Conservation (phyloP, 2,888 invertebrate species). For the Ophonus ardosiacus region DNA sequence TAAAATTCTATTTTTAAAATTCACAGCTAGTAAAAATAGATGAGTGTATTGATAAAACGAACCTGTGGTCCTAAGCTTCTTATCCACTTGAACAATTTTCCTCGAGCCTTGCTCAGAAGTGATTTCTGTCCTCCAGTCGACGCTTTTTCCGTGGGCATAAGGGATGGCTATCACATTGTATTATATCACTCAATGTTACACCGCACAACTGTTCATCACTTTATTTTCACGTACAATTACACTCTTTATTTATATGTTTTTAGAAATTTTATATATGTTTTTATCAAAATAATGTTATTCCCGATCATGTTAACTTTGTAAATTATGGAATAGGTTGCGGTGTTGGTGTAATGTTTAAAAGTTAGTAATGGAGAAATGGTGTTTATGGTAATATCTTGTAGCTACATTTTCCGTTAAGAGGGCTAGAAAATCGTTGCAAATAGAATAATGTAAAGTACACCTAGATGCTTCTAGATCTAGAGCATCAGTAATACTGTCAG, state of each 20-base stretch:
- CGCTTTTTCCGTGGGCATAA: conserved; percentile 71
- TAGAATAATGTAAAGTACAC: too few relatives aligned
- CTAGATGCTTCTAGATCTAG: too few relatives aligned
- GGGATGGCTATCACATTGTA: conserved; percentile 63
- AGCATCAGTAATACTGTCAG: too few relatives aligned
- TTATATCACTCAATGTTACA: conserved; percentile 4
- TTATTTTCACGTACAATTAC: conserved; percentile 25
- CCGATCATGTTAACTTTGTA: too few relatives aligned
- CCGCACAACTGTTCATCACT: neutral
- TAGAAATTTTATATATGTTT: conserved; percentile 34
- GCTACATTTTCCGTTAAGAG: too few relatives aligned
- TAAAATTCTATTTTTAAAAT: conserved; percentile 11
- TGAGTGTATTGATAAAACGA: conserved; percentile 65
- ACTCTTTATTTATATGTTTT: conserved; percentile 17
- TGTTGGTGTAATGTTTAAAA: too few relatives aligned
- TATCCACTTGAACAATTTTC: conserved; percentile 76
- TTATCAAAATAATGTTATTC: neutral
- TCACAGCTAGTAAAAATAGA: conserved; percentile 1
- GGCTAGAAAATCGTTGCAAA: too few relatives aligned
- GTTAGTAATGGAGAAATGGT: too few relatives aligned
- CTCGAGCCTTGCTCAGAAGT: conserved; percentile 75
- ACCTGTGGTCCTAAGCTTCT: conserved; percentile 73
- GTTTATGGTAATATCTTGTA: too few relatives aligned
- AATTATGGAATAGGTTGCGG: too few relatives aligned
- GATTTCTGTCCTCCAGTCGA: conserved; percentile 71